These are phyloP conservation scores for Synanthedon formicaeformis DNA, from an alignment of 2,888 invertebrate genomes.

Conservation along the genomic window DNA sequence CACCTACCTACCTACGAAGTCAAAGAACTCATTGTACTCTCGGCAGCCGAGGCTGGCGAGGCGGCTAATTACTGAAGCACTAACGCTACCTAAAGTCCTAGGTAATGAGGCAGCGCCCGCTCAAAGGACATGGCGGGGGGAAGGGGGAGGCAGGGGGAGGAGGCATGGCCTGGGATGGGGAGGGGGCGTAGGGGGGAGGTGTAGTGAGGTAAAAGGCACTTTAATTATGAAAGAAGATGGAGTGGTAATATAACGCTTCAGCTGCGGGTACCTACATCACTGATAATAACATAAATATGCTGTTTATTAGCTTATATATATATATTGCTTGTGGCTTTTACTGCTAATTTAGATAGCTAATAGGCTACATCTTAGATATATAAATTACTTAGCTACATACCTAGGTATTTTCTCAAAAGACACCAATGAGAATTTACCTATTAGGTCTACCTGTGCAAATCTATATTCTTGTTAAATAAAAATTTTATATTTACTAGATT, in stretches of 20 bases:
- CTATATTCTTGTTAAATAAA: too few species aligned
- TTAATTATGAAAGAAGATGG: conserved; percentile 68
- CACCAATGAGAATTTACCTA: too few species aligned
- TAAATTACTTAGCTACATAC: too few species aligned
- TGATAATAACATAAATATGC: background rate
- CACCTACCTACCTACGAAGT: too few species aligned
- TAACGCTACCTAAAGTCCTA: conserved; percentile 38
- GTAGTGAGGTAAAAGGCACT: conserved; percentile 46
- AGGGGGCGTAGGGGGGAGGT: conserved; percentile 10
- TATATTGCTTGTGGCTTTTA: too few species aligned
- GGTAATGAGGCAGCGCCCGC: conserved; percentile 52
- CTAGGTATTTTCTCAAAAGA: too few species aligned
- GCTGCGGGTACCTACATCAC: background rate
- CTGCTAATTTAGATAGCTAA: too few species aligned
- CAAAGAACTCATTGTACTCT: conserved; percentile 14
- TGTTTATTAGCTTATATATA: background rate
- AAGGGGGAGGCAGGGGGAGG: conserved; percentile 10
- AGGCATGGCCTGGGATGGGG: conserved; percentile 9
- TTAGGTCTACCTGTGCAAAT: too few species aligned
- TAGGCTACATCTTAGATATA: too few species aligned
- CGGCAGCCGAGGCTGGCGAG: conserved; percentile 11
- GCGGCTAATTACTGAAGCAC: conserved; percentile 24
- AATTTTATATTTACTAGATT: too few species aligned
- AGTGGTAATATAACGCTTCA: conserved; percentile 34
- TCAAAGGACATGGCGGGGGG: conserved; percentile 16